Percentiles rank a stretch among this genome's conserved stretches.
Evolutionary conservation across 1,140 invertebrate species (phyloP).

Genomic region (Brachionus calyciflorus): DNA sequence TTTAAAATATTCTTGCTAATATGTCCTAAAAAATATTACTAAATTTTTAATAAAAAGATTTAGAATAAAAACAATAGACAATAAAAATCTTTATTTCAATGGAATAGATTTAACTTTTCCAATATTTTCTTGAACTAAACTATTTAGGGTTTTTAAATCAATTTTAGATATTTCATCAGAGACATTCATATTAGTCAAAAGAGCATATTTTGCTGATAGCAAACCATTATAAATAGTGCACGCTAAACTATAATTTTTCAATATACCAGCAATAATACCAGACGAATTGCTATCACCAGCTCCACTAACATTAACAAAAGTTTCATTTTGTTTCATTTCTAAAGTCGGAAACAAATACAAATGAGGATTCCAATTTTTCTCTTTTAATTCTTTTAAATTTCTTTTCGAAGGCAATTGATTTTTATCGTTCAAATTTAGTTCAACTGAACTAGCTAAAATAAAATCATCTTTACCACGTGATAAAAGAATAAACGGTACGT

Average conservation of each 20-base stretch:
- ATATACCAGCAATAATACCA: constrained; percentile 31
- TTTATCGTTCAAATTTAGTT: not conserved
- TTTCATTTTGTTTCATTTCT: not conserved
- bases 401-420: constrained; percentile 5
- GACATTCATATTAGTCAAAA: constrained; percentile 14
- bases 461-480: constrained; percentile 22
- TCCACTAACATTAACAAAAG: constrained; percentile 36
- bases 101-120: not conserved
- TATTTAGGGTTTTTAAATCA: constrained; percentile 1
- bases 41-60: constrained; percentile 10
- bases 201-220: constrained; percentile 21
- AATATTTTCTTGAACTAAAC: not conserved
- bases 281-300: constrained; percentile 42
- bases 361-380: not conserved
- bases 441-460: not conserved
- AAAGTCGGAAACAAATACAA: not conserved
- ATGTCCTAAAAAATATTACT: no score
- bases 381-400: not conserved
- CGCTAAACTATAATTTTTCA: constrained; percentile 13
- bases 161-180: not conserved
- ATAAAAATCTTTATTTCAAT: constrained; percentile 5
- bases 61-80: no score
- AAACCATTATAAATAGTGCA: constrained; percentile 28
- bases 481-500: constrained; percentile 14
- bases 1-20: no score